phyloP scores from a whole-genome alignment of 2,113 vertebrate species.

The Sinocyclocheilus anshuiensis region DNA sequence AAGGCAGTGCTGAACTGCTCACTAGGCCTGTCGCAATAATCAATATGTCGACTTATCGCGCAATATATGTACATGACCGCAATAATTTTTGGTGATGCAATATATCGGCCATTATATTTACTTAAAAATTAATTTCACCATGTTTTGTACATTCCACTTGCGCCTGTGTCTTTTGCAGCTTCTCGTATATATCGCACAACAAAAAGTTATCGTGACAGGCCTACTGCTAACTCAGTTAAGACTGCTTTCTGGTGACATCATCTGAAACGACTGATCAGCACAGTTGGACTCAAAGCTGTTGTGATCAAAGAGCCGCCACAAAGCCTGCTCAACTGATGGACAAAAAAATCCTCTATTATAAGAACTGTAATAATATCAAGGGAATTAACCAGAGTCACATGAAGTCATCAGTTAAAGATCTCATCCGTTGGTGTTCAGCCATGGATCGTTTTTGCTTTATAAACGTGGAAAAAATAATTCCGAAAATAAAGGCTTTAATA shows the following conservation, averaged over 20 bases:
- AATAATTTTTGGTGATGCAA: too few species aligned
- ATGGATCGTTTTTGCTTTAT: not conserved
- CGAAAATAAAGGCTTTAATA: not conserved
- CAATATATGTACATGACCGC: too few species aligned
- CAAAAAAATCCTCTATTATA: slow-evolving; percentile 13
- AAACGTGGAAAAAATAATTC: not conserved
- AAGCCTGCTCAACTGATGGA: not conserved
- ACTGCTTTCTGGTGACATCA: slow-evolving; percentile 13
- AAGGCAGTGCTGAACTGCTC: slow-evolving; percentile 13
- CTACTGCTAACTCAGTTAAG: not conserved
- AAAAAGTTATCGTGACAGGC: too few species aligned
- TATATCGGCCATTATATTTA: too few species aligned
- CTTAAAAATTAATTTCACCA: too few species aligned
- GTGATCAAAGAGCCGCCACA: slow-evolving; percentile 36
- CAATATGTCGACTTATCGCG: too few species aligned
- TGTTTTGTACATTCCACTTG: too few species aligned
- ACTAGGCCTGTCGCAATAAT: too few species aligned
- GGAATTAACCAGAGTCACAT: slow-evolving; percentile 24
- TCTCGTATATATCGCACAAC: too few species aligned
- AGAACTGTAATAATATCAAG: slow-evolving; percentile 5
- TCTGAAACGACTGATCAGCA: slow-evolving; percentile 35
- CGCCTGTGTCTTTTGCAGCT: too few species aligned
- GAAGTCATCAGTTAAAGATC: not conserved
- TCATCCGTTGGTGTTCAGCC: slow-evolving; percentile 7
- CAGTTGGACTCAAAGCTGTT: slow-evolving; percentile 13